Conservation (phyloP, 53 echinoderm and acorn worm genomes). For the Pentamera pediparva region DNA sequence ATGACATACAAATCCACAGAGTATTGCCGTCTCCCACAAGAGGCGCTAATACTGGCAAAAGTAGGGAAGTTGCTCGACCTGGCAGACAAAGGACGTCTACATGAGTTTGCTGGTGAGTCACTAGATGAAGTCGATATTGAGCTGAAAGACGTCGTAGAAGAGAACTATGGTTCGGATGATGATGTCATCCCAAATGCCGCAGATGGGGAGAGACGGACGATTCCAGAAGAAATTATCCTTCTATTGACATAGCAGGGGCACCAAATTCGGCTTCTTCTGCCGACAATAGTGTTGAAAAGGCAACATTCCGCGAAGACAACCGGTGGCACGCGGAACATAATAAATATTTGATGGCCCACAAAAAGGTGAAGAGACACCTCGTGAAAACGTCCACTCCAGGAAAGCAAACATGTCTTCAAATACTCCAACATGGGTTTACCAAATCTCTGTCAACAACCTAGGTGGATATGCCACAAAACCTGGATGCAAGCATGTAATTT, state of each 20-base stretch:
- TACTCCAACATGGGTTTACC: too few species aligned
- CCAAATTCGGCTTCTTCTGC: background rate
- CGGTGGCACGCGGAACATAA: background rate
- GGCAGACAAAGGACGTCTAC: slow-evolving; percentile 15
- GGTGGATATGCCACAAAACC: too few species aligned
- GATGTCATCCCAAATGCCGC: background rate
- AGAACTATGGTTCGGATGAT: background rate
- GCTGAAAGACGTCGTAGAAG: background rate
- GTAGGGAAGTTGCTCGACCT: slow-evolving; percentile 31
- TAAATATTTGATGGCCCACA: background rate
- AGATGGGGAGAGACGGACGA: background rate
- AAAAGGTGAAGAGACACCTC: background rate
- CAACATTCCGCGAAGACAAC: background rate
- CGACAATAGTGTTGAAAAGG: background rate
- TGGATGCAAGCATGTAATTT: too few species aligned
- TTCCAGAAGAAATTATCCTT: background rate
- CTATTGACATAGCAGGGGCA: background rate
- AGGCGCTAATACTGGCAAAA: slow-evolving; percentile 39
- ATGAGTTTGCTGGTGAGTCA: slow-evolving; percentile 6
- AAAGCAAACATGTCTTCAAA: background rate
- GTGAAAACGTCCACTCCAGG: background rate
- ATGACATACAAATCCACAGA: slow-evolving; percentile 41
- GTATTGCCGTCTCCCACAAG: slow-evolving; percentile 33
- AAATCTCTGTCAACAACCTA: too few species aligned
- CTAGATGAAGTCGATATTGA: slow-evolving; percentile 9